Evolutionary conservation across 2,113 vertebrate species (phyloP), one percentile per base, ranked within the genome.

Genomic region (Pleuronectes platessa): DNA sequence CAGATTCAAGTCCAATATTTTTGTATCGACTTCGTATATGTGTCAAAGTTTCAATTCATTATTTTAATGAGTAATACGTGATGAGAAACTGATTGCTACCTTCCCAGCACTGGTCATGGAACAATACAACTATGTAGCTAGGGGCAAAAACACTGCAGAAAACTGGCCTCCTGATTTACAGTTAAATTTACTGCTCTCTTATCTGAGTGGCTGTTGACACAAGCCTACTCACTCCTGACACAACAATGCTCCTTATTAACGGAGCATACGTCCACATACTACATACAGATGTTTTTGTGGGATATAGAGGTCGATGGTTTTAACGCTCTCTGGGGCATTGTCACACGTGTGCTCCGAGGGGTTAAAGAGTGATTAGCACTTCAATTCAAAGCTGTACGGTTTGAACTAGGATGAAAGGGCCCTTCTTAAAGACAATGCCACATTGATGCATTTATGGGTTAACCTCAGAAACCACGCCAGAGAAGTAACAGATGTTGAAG

Each of bases 401-500:
- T 80, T 81, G 68, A 85, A 75, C 63, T 68, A 3, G 20, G 74
- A 88, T 83, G 70, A 88, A 89, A 85, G 67, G 54, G 63, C 49
- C 15, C 54, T 71, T 74, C 71, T 66, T 49, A 53, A 67, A 81
- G 40, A 71, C 78, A n/a, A 42, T 67, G 49, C 74, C 90, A 86
- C 78, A 68, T 35, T 87, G 86, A 84, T 74, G 71, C 82, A 84
- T 72, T 88, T 85, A 86, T 71, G 21, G 24, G 64, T 45, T 18
- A 76, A 84, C 84, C 87, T 77, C 87, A 79, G 76, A 84, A 87
- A 79, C 79, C 61, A 2, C 27, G 68, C 56, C 61, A 72, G 64
- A 88, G 75, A 77, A 61, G 67, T 26, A 86, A 74, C 88, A 87
- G 79, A 87, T 87, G 78, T 75, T 37, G 64, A 26, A 72, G 56